These are phyloP conservation scores for Porites australiensis DNA, from an alignment of 64 coral and sea anemone genomes.

Conservation along the genomic window DNA sequence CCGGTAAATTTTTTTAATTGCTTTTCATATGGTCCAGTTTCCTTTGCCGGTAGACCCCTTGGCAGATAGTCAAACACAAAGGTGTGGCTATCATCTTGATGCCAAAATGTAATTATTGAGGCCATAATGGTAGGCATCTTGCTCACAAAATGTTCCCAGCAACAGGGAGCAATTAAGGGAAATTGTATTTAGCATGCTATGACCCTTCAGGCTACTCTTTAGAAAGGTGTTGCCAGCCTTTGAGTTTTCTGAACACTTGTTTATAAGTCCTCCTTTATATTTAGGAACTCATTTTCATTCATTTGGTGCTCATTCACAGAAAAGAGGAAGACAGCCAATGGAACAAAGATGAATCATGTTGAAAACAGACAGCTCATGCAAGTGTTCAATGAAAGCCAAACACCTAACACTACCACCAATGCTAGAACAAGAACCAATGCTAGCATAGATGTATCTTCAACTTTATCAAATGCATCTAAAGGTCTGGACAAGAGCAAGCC, in stretches of 20 bases:
- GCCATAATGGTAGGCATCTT: too few relatives aligned
- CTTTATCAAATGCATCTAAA: not conserved
- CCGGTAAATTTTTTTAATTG: too few relatives aligned
- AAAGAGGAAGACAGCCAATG: not conserved
- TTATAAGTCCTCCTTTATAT: not conserved
- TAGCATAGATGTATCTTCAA: not conserved
- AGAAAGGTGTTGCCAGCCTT: not conserved
- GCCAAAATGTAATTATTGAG: too few relatives aligned
- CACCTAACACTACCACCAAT: not conserved
- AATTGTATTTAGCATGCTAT: too few relatives aligned
- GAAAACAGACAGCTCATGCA: constrained; percentile 25
- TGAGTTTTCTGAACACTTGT: not conserved
- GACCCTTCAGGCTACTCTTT: too few relatives aligned
- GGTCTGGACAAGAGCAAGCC: not conserved
- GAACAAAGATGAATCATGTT: not conserved
- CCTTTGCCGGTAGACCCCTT: too few relatives aligned
- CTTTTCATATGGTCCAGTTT: too few relatives aligned
- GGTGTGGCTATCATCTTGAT: too few relatives aligned
- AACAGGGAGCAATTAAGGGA: too few relatives aligned
- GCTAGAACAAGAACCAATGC: not conserved
- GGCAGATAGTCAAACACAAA: too few relatives aligned
- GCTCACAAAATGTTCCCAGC: too few relatives aligned
- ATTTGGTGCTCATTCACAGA: not conserved
- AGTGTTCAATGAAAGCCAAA: constrained; percentile 22
- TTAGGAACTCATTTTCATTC: not conserved